These are phyloP conservation scores for Anseranas semipalmata DNA, from an alignment of 2,113 vertebrate genomes.

Conservation along the genomic window DNA sequence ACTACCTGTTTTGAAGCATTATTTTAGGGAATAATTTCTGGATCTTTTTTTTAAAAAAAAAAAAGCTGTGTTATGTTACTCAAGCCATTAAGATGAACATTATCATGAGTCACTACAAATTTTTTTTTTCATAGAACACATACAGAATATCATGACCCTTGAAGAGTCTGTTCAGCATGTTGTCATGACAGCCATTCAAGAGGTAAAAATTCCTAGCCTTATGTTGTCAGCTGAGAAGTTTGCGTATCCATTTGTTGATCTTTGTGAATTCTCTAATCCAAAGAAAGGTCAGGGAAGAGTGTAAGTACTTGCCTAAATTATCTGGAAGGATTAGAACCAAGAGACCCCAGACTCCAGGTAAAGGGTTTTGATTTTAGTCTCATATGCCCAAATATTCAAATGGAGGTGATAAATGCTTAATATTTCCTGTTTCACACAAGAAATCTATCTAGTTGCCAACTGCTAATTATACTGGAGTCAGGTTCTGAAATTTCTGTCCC, in stretches of 20 bases:
- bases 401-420: neutral
- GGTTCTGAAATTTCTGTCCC: neutral
- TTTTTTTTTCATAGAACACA: constrained; percentile 84
- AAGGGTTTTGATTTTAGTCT: neutral
- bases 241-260: neutral
- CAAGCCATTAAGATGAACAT: neutral
- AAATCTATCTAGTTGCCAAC: neutral
- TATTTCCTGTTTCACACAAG: neutral
- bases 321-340: neutral
- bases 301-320: neutral
- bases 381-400: accelerated
- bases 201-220: constrained; percentile 77
- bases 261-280: neutral
- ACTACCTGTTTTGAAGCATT: neutral
- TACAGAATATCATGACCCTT: constrained; percentile 97
- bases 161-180: constrained; percentile 98
- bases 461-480: neutral
- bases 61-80: neutral
- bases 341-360: neutral
- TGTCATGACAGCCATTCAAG: constrained; percentile 98
- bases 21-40: neutral
- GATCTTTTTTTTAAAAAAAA: neutral
- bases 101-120: neutral
- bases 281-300: neutral
- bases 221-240: neutral